Percentiles rank a stretch among this genome's conserved stretches.
phyloP scores from a whole-genome alignment of 2,797 vertebrate genomes.

The Gallinago stenura region DNA sequence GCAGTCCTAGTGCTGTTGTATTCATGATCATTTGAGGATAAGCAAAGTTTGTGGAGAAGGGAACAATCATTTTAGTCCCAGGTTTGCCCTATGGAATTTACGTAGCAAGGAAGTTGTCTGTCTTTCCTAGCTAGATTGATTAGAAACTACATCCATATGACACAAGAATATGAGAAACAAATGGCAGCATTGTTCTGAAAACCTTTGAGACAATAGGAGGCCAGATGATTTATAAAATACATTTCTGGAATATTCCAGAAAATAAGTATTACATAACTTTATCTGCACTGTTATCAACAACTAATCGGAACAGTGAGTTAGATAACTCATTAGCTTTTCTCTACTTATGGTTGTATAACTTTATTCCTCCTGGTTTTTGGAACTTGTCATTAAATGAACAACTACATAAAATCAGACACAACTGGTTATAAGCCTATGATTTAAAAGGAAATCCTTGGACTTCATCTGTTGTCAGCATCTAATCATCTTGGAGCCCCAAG shows the following conservation, averaged over 20 bases:
- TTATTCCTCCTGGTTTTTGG: neutral
- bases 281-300: neutral
- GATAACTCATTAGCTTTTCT: neutral
- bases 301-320: neutral
- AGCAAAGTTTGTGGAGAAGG: neutral
- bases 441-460: constrained; percentile 46
- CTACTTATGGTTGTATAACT: neutral
- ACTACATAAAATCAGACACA: neutral
- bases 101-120: neutral
- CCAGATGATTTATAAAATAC: neutral
- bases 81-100: neutral
- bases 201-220: neutral
- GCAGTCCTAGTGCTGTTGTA: neutral
- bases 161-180: neutral
- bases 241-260: neutral
- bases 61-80: neutral
- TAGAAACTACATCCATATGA: neutral
- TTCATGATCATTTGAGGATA: neutral
- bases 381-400: neutral
- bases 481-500: constrained; percentile 37
- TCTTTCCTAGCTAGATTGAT: neutral
- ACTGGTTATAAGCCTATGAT: neutral
- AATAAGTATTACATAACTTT: neutral
- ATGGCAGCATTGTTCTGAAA: neutral
- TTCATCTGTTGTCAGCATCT: constrained; percentile 73